Evolutionary conservation across 2,888 invertebrate genomes (phyloP).

Genomic region (Boloria euphrosyne): DNA sequence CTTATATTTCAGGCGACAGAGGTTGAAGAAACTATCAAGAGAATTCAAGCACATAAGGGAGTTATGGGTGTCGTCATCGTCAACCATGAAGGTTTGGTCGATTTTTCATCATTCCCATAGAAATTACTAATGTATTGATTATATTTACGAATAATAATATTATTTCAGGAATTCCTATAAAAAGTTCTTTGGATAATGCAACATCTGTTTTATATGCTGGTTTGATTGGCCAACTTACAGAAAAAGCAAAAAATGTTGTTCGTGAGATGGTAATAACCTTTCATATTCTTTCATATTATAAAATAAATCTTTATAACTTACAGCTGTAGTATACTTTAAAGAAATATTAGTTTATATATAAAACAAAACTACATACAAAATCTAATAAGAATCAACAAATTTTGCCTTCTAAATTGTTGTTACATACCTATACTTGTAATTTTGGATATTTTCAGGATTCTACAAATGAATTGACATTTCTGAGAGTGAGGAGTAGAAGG

Average conservation of each 20-base stretch:
- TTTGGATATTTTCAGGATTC: conserved; percentile 85
- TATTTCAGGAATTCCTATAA: conserved; percentile 90
- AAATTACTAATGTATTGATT: conserved; percentile 33
- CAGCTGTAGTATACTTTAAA: no score
- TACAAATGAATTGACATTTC: conserved; percentile 96
- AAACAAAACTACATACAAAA: background rate
- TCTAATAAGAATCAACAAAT: no score
- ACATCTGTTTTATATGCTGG: conserved; percentile 97
- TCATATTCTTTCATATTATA: background rate
- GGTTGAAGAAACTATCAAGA: conserved; percentile 98
- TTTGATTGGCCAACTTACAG: conserved; percentile 94
- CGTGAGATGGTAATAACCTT: conserved; percentile 87
- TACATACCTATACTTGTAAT: background rate
- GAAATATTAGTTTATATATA: background rate
- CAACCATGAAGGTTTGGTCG: conserved; percentile 94
- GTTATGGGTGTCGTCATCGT: conserved; percentile 98
- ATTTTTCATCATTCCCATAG: conserved; percentile 55
- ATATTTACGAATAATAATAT: conserved; percentile 3
- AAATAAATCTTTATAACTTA: no score
- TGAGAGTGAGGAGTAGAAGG: conserved; percentile 96
- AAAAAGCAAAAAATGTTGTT: conserved; percentile 96
- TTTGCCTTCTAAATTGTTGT: no score
- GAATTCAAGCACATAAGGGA: conserved; percentile 98
- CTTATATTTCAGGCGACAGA: conserved; percentile 85
- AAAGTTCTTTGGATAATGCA: conserved; percentile 96